These are phyloP conservation scores for Propithecus deckenii DNA, from an alignment of 2,797 vertebrate genomes.

Conservation along the genomic window DNA sequence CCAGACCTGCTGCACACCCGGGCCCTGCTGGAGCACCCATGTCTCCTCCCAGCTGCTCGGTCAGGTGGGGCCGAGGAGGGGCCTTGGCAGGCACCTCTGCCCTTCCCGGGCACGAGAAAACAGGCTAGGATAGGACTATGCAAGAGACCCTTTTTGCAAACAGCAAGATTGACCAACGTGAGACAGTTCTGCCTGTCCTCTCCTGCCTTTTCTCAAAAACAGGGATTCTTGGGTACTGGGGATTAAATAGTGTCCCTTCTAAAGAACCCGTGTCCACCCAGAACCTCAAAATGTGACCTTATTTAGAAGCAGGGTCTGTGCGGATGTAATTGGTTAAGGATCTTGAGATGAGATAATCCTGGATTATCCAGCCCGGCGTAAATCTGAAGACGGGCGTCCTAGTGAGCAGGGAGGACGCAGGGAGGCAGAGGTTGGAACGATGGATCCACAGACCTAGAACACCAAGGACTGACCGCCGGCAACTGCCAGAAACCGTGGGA, in stretches of 20 bases:
- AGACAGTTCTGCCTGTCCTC: too few species aligned
- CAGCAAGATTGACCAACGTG: not conserved
- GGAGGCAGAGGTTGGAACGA: not conserved
- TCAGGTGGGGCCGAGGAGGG: not conserved
- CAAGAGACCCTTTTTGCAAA: not conserved
- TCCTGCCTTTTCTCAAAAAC: not conserved
- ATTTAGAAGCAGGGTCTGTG: not conserved
- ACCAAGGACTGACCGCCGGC: rapidly evolving
- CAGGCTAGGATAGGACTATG: not conserved
- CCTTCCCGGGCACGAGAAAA: not conserved
- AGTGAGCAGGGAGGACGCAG: not conserved
- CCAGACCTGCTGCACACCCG: not conserved
- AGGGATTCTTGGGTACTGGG: not conserved
- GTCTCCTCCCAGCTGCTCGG: not conserved
- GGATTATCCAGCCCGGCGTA: rapidly evolving
- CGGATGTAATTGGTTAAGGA: not conserved
- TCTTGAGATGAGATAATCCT: not conserved
- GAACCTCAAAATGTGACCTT: not conserved
- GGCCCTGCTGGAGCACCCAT: not conserved
- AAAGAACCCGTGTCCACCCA: not conserved
- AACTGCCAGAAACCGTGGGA: rapidly evolving
- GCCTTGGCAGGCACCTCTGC: too few species aligned
- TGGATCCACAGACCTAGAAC: rapidly evolving
- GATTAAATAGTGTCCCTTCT: too few species aligned
- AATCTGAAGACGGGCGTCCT: not conserved